Base-by-base conservation (phyloP, 2,797 vertebrate genomes). In the Petrocephalus sullivani region DNA sequence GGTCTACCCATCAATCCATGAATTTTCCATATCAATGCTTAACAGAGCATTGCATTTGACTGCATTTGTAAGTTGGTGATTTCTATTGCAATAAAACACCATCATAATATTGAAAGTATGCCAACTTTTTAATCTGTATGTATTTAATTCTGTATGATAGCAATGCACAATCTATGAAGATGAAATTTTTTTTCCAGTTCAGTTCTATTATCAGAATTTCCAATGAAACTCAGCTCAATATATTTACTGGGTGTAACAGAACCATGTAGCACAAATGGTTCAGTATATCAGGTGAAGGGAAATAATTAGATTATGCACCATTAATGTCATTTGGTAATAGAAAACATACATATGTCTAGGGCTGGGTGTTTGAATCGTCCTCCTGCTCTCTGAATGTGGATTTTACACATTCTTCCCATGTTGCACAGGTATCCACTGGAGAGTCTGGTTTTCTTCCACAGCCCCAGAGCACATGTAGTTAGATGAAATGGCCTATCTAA, bases 231-330 rank as follows among this genome's bases (percentile, higher is more conserved):
- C 21, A 61, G 82, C 60, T 88, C 78, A 88, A 89, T 86, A 56
- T 49, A 64, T 85, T 89, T 91, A 90, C 75, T 60, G 89, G 23
- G 14, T 89, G 90, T 85, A 41, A 53, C n/a, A 54, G 61, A 19
- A 90, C 41, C 60, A 86, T 51, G 53, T 85, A 41, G n/a, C 21
- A 56, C 67, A 89, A 89, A 87, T 82, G 86, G 88, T 71, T 56
- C 88, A 88, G 19, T 88, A 88, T 46, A 88, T 88, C 82, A 67
- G 37, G n/a, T 85, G 28, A 33, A 28, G 37, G 14, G 9, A 67
- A 58, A 60, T 51, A 4, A 67, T 12, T 57, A 54, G 6, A 53
- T 37, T 81, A 14, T 81, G 49, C 5, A 3, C 8, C 16, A 10
- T 71, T 60, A 75, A 28, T 16, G 9, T 37, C 2, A 46, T 21